Evolutionary conservation across 1,140 invertebrate genomes (phyloP).

Genomic region (Carcinoscorpius rotundicauda): DNA sequence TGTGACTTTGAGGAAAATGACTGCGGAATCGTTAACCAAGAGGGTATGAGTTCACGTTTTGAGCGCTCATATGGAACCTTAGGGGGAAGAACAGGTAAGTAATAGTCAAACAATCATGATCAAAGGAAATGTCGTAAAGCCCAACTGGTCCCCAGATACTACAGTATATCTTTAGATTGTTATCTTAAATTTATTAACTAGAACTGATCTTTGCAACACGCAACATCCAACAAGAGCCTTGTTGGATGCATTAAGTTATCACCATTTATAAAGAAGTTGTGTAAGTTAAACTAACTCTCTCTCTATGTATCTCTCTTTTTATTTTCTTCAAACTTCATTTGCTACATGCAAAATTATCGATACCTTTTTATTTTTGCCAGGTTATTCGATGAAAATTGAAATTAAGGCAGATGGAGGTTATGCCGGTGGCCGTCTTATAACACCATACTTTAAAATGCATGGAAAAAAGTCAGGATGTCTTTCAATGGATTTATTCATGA

Average conservation of each 20-base stretch:
- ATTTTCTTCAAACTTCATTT: background rate
- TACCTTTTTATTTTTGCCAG: background rate
- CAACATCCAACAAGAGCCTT: too few relatives aligned
- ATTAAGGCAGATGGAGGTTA: background rate
- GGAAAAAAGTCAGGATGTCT: background rate
- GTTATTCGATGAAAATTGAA: background rate
- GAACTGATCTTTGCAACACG: too few relatives aligned
- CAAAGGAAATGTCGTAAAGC: too few relatives aligned
- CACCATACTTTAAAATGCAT: background rate
- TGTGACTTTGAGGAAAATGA: slow-evolving; percentile 12
- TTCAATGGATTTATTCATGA: background rate
- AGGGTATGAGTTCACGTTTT: background rate
- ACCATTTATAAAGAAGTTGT: too few relatives aligned
- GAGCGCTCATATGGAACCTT: background rate
- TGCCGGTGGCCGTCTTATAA: background rate
- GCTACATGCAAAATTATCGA: background rate
- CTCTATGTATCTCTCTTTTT: background rate
- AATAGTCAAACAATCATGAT: too few relatives aligned
- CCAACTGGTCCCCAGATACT: too few relatives aligned
- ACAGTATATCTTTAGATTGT: too few relatives aligned
- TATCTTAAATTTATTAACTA: too few relatives aligned
- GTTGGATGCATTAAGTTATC: too few relatives aligned
- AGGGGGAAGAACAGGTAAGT: background rate
- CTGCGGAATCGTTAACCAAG: background rate
- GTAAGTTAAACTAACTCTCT: too few relatives aligned